A percentile compares a stretch with the other conserved stretches of the same genome.
Conservation (phyloP, 2,888 invertebrate species). For the Dendrolimus houi region DNA sequence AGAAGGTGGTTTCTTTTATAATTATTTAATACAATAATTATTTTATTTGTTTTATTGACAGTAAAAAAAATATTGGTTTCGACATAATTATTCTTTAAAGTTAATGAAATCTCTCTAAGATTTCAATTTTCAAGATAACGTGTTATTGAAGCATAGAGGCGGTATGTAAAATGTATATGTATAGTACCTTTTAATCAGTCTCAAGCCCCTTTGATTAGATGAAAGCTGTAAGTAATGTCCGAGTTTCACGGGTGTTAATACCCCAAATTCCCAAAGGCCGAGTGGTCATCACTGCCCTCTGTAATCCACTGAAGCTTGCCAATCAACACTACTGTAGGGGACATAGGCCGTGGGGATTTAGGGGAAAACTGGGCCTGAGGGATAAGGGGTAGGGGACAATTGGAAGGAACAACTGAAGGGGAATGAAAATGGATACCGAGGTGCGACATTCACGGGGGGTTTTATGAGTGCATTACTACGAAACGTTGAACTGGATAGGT, state of each 20-base stretch:
- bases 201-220: slow-evolving; percentile 1
- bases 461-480: slow-evolving; percentile 6
- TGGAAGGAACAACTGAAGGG: slow-evolving; percentile 18
- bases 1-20: too few relatives aligned
- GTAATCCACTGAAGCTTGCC: slow-evolving; percentile 64
- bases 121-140: too few relatives aligned
- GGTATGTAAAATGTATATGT: background rate
- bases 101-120: too few relatives aligned
- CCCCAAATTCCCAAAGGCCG: slow-evolving; percentile 45
- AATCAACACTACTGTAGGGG: slow-evolving; percentile 61
- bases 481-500: background rate
- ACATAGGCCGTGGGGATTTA: slow-evolving; percentile 26
- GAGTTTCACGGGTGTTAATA: slow-evolving; percentile 42
- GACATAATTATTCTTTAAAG: too few relatives aligned
- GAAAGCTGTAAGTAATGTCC: slow-evolving; percentile 13
- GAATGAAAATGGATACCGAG: slow-evolving; percentile 34
- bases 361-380: slow-evolving; percentile 28
- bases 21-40: too few relatives aligned
- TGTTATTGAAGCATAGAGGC: too few relatives aligned
- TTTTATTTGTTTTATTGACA: too few relatives aligned
- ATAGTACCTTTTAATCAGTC: background rate
- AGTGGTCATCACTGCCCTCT: slow-evolving; percentile 57
- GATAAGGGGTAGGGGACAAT: slow-evolving; percentile 19
- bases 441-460: slow-evolving; percentile 21
- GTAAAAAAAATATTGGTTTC: too few relatives aligned